phyloP scores from a whole-genome alignment of 2,888 invertebrate genomes.

The Sesamia inferens region DNA sequence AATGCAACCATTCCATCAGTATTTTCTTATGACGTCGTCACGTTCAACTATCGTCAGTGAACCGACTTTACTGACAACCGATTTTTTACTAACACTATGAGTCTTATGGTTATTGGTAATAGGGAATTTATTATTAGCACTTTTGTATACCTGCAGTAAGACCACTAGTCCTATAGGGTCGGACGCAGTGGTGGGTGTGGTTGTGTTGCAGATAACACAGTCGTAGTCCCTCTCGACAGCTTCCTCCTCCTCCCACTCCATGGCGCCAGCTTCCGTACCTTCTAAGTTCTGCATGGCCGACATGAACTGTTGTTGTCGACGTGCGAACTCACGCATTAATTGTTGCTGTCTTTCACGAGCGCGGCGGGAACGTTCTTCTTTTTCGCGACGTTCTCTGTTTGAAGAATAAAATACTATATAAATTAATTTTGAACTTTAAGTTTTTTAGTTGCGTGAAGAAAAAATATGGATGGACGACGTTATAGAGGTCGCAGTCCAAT shows the following conservation, averaged over 20 bases:
- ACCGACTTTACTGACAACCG: too few relatives aligned
- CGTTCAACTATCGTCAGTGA: too few relatives aligned
- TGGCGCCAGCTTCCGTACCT: conserved; percentile 86
- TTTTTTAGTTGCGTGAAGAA: not conserved
- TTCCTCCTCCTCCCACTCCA: conserved; percentile 92
- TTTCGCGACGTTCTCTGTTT: conserved; percentile 92
- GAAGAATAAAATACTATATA: not conserved
- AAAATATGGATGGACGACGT: not conserved
- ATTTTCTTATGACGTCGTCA: too few relatives aligned
- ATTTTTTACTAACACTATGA: too few relatives aligned
- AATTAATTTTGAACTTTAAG: not conserved
- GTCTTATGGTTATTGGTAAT: too few relatives aligned
- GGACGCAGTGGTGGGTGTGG: conserved; percentile 95
- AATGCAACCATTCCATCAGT: too few relatives aligned
- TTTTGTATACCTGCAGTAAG: conserved; percentile 92
- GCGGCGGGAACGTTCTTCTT: conserved; percentile 95
- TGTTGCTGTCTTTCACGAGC: conserved; percentile 97
- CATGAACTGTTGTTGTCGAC: conserved; percentile 97
- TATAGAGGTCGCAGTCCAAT: too few relatives aligned
- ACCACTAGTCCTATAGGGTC: conserved; percentile 95
- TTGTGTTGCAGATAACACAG: conserved; percentile 98
- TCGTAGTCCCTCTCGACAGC: conserved; percentile 94
- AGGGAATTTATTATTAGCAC: not conserved
- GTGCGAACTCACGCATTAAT: conserved; percentile 97
- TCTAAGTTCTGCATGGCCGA: conserved; percentile 85